Percentiles rank a stretch among this genome's conserved stretches.
phyloP scores from a whole-genome alignment of 2,113 vertebrate genomes.

The Etheostoma cragini region DNA sequence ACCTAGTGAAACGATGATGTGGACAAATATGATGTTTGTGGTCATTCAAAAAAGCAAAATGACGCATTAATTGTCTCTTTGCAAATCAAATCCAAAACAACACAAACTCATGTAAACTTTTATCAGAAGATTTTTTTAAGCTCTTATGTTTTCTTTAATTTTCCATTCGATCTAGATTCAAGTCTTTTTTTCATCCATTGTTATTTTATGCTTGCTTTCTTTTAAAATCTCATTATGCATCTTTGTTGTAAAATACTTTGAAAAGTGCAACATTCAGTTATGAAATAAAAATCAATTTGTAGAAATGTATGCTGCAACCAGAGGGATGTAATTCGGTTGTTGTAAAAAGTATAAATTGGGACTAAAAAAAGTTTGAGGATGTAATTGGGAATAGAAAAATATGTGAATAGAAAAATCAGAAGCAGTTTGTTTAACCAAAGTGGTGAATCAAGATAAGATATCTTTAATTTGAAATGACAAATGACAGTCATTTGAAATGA shows the following conservation, averaged over 20 bases:
- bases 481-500: neutral
- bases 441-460: conserved; percentile 11
- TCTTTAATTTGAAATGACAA: conserved; percentile 9
- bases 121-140: too few relatives aligned
- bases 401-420: neutral
- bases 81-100: neutral
- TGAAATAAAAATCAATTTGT: neutral
- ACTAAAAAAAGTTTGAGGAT: neutral
- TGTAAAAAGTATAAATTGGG: neutral
- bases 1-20: neutral
- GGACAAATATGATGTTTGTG: neutral
- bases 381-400: neutral
- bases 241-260: neutral
- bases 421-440: neutral
- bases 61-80: neutral
- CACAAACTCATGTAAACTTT: neutral
- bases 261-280: neutral
- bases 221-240: neutral
- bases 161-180: neutral
- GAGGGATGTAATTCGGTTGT: neutral
- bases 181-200: neutral
- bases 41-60: neutral
- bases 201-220: neutral
- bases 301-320: neutral
- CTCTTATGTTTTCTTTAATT: neutral